Evolutionary conservation across 2,797 vertebrate species (phyloP), one percentile per base, ranked within the genome.

Genomic region (Lerista edwardsae): DNA sequence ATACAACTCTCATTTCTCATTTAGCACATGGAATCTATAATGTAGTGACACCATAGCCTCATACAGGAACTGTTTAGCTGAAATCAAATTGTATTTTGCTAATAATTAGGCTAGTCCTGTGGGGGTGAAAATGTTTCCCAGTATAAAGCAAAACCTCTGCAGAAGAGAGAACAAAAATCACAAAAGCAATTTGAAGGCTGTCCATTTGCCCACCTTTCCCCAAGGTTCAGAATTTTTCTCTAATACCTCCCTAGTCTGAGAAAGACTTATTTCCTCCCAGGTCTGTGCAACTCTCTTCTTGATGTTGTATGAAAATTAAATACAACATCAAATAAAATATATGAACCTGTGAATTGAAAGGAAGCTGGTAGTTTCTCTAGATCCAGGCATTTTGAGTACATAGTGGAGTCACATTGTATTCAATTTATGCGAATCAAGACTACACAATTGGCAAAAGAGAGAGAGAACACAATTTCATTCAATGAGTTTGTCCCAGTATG

Each of bases 1-100:
- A 84, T 27, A 57, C 41, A 78, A 36, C 59, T 68, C 62, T 3
- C 44, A 59, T 91, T 87, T 68, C 62, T 3, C 44, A 59, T 91
- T 87, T 75, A 77, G 82, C 84, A 80, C 27, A 75, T 0, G 0
- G 2, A 64, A 85, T 67, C 68, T 77, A 44, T 55, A 73, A 39
- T 75, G 83, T 69, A 0, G 0, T 81, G 10, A 36, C 74, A 76
- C 14, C 31, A 78, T 5, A 25, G 59, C 71, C 79, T 19, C 2
- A 84, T 85, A 90, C 78, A 84, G 88, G 80, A 90, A 82, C 65
- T 78, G 88, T 77, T 87, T 71, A 27, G 69, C 67, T 57, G 41
- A 94, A 93, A 93, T 77, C 89, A 88, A 92, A 91, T 82, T 75
- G 12, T 44, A 75, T 87, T 84, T 80, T 87, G 89, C 79, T 88